Percentiles rank a stretch among this genome's conserved stretches.
Evolutionary conservation across 2,888 invertebrate genomes (phyloP).

Genomic region (Aleiodes leptofemur): DNA sequence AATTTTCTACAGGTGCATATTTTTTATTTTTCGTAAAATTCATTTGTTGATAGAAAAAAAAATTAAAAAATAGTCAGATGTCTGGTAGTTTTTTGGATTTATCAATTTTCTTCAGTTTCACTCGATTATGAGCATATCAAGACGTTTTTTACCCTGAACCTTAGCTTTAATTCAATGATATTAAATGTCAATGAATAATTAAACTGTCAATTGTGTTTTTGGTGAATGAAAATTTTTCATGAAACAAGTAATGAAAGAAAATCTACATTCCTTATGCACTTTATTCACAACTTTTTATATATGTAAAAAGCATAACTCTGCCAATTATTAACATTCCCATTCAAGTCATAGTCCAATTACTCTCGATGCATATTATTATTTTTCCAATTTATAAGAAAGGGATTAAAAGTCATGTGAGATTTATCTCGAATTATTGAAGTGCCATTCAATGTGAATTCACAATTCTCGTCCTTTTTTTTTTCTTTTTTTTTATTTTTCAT

Average conservation of each 20-base stretch:
- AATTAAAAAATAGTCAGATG: no score
- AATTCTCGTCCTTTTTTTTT: background rate
- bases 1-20: no score
- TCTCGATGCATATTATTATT: background rate
- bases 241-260: no score
- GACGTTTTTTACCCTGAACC: constrained; percentile 13
- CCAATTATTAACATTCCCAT: constrained; percentile 19
- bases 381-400: background rate
- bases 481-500: background rate
- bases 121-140: constrained; percentile 30
- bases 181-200: background rate
- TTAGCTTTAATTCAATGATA: constrained; percentile 15
- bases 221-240: background rate
- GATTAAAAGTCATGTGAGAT: no score
- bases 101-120: constrained; percentile 19
- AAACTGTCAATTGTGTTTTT: constrained; percentile 11
- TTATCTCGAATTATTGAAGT: background rate
- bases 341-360: constrained; percentile 1
- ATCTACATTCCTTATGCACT: no score
- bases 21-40: no score
- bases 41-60: no score
- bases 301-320: background rate
- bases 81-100: no score
- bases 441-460: constrained; percentile 3
- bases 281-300: background rate